Conservation (phyloP, 2,797 vertebrate species). For the Ispidina picta region DNA sequence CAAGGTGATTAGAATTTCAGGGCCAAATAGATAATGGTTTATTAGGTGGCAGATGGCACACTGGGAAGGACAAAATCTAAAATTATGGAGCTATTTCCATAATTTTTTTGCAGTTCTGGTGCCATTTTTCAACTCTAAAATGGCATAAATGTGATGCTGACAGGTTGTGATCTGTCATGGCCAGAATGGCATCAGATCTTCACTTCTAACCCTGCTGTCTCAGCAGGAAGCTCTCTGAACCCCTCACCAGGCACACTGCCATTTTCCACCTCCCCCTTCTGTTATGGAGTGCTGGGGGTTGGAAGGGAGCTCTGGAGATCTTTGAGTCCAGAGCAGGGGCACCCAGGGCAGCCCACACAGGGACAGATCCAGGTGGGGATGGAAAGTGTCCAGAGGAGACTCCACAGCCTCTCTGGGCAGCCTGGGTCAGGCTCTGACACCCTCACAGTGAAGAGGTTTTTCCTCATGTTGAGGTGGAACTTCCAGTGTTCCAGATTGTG, state of each 20-base stretch:
- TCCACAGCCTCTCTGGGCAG: too few relatives aligned
- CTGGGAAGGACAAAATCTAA: neutral
- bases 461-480: too few relatives aligned
- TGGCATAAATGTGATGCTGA: neutral
- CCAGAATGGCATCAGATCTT: neutral
- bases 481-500: too few relatives aligned
- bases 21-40: slow-evolving; percentile 40
- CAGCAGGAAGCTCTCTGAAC: neutral
- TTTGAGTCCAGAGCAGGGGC: too few relatives aligned
- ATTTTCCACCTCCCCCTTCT: neutral
- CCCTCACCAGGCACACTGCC: neutral
- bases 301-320: too few relatives aligned
- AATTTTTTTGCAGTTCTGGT: neutral
- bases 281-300: too few relatives aligned
- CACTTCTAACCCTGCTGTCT: neutral
- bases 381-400: too few relatives aligned
- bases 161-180: neutral
- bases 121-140: slow-evolving; percentile 11
- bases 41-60: slow-evolving; percentile 5
- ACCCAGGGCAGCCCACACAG: too few relatives aligned
- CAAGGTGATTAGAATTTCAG: neutral
- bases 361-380: too few relatives aligned
- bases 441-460: too few relatives aligned
- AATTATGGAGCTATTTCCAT: slow-evolving; percentile 21
- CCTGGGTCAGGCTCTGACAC: too few relatives aligned